Evolutionary conservation across 2,888 invertebrate species (phyloP).

Genomic region (Alloplasta piceator): DNA sequence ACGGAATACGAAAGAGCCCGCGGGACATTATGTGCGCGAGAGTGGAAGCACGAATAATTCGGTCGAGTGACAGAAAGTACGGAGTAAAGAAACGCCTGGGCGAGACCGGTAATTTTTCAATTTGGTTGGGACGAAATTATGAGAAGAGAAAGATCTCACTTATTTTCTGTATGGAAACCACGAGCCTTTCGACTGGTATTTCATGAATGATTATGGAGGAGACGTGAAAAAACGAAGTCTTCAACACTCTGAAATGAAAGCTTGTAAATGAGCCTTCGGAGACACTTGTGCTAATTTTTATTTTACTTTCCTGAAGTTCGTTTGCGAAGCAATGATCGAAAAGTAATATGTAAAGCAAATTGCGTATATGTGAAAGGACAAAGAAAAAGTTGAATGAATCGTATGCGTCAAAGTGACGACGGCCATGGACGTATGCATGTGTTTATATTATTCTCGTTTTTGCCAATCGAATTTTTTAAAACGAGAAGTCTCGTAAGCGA

Average conservation of each 20-base stretch:
- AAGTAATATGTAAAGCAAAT: neutral
- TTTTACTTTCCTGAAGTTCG: constrained; percentile 9
- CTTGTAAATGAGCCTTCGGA: neutral
- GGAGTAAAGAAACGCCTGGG: constrained; percentile 32
- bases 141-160: constrained; percentile 31
- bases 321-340: constrained; percentile 35
- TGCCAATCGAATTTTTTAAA: too few relatives aligned
- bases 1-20: constrained; percentile 33
- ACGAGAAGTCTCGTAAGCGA: too few relatives aligned
- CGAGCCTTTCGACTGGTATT: constrained; percentile 32
- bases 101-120: constrained; percentile 65
- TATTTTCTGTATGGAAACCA: constrained; percentile 23
- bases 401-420: too few relatives aligned
- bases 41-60: constrained; percentile 31
- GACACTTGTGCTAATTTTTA: neutral
- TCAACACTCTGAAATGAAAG: constrained; percentile 20
- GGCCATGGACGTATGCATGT: too few relatives aligned
- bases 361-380: too few relatives aligned
- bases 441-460: too few relatives aligned
- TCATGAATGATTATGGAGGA: constrained; percentile 31
- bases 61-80: constrained; percentile 33
- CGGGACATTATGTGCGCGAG: constrained; percentile 17
- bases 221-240: neutral
- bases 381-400: too few relatives aligned
- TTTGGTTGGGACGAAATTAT: constrained; percentile 55